These are phyloP conservation scores for Stegophylla sp. DNA, from an alignment of 2,888 invertebrate species.

Conservation along the genomic window DNA sequence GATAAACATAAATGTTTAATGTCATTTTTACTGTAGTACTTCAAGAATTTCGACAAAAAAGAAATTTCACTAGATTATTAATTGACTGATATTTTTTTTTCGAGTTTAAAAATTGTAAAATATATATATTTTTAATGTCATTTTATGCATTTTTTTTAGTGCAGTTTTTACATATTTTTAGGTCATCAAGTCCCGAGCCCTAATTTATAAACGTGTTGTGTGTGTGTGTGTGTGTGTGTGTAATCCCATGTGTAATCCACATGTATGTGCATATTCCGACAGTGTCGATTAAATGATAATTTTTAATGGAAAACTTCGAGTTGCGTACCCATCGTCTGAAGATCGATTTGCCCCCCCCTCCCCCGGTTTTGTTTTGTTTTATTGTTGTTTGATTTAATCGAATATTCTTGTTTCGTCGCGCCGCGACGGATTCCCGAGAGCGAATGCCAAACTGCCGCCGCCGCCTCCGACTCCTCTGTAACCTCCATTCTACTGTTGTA, in stretches of 20 bases:
- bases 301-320: background rate
- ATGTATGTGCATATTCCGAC: background rate
- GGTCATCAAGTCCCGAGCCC: no score
- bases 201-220: no score
- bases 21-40: no score
- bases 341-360: background rate
- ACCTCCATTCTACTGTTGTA: background rate
- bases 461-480: background rate
- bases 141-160: no score
- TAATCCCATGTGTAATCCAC: background rate
- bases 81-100: no score
- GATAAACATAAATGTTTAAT: no score
- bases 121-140: no score
- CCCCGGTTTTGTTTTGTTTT: background rate
- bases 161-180: no score
- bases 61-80: no score
- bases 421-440: slow-evolving; percentile 8
- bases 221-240: no score
- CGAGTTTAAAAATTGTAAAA: no score
- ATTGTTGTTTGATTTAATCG: slow-evolving; percentile 32
- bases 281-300: background rate
- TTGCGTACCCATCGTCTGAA: background rate
- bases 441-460: slow-evolving; percentile 9
- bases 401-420: slow-evolving; percentile 13
- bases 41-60: no score